These are phyloP conservation scores for Noctua fimbriata DNA, from an alignment of 2,888 invertebrate genomes.

Conservation along the genomic window DNA sequence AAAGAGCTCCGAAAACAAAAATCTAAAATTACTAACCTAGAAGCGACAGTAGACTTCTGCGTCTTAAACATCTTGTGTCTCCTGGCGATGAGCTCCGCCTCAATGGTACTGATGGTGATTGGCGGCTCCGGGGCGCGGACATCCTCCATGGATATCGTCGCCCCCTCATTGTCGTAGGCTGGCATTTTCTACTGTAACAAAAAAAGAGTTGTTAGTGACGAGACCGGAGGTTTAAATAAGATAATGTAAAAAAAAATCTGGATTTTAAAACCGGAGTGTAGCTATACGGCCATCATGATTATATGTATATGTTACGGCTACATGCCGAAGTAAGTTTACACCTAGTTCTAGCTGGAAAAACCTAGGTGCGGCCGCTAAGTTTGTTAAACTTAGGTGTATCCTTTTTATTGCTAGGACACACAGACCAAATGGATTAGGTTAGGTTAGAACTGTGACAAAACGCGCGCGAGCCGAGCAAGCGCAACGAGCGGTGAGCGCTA, in stretches of 20 bases:
- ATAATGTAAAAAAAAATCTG: neutral
- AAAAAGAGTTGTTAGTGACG: neutral
- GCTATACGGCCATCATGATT: neutral
- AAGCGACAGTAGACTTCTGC: constrained; percentile 93
- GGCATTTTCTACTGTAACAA: constrained; percentile 81
- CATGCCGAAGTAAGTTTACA: no score
- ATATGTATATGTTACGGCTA: neutral
- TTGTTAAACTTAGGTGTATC: no score
- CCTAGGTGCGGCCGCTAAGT: no score
- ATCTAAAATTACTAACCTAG: constrained; percentile 68
- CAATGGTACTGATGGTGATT: constrained; percentile 80
- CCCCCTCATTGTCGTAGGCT: constrained; percentile 88
- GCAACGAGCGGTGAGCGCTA: no score
- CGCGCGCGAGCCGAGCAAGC: no score
- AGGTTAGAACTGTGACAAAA: no score
- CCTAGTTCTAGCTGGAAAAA: no score
- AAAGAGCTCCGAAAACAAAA: neutral
- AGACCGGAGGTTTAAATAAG: neutral
- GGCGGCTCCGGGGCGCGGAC: constrained; percentile 77
- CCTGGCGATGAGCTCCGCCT: constrained; percentile 78
- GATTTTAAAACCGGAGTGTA: neutral
- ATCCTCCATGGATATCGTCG: constrained; percentile 87
- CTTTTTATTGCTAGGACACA: no score
- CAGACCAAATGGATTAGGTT: no score
- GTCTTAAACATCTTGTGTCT: constrained; percentile 85